A percentile compares a stretch with the other conserved stretches of the same genome.
phyloP scores from a whole-genome alignment of 2,113 vertebrate species.

The Ginglymostoma cirratum region DNA sequence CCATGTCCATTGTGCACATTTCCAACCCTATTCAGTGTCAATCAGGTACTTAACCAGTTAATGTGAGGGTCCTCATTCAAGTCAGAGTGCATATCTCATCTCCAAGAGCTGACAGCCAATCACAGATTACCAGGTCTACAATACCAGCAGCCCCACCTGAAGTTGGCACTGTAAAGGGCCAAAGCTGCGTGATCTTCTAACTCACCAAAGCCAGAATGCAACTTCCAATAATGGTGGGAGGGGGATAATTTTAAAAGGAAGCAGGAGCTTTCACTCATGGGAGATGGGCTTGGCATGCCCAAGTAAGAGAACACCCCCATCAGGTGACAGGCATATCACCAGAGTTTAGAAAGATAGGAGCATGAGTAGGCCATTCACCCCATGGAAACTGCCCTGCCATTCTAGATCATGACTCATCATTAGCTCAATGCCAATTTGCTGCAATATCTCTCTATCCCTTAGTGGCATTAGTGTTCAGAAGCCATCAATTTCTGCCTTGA shows the following conservation, averaged over 20 bases:
- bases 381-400: too few species aligned
- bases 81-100: too few species aligned
- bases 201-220: too few species aligned
- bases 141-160: not conserved
- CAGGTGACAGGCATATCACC: not conserved
- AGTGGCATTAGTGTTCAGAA: too few species aligned
- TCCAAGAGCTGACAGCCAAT: not conserved
- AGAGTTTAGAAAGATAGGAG: too few species aligned
- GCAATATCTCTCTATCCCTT: too few species aligned
- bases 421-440: too few species aligned
- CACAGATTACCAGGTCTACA: not conserved
- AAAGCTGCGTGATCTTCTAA: not conserved
- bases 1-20: not conserved
- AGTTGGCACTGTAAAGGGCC: not conserved
- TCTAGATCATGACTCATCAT: too few species aligned
- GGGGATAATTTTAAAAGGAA: not conserved
- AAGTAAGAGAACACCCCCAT: not conserved
- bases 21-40: not conserved
- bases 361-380: too few species aligned
- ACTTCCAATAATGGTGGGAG: not conserved
- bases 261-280: not conserved
- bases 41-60: not conserved
- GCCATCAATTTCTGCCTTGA: too few species aligned
- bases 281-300: not conserved
- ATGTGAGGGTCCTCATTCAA: too few species aligned